Conservation (phyloP, 2,113 vertebrate species). For the Cyanoderma ruficeps region DNA sequence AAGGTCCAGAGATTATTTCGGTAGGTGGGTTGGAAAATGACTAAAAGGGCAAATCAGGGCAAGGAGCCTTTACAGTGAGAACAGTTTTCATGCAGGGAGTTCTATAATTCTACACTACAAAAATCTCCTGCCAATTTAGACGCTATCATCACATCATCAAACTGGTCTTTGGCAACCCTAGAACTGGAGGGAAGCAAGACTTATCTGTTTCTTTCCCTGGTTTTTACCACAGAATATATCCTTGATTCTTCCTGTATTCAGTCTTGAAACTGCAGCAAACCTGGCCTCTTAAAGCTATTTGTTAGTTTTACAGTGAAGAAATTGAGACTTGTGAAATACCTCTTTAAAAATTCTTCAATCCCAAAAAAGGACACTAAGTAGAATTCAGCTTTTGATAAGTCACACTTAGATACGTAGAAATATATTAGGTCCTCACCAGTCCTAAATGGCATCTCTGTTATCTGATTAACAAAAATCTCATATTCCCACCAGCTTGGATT, state of each 20-base stretch:
- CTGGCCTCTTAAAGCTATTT: background rate
- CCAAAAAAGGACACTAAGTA: background rate
- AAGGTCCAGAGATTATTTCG: background rate
- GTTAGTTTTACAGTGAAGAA: background rate
- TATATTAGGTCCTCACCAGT: background rate
- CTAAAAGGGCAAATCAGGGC: background rate
- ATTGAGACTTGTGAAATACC: background rate
- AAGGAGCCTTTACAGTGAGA: background rate
- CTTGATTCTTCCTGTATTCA: background rate
- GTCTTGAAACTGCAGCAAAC: background rate
- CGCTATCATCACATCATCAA: background rate
- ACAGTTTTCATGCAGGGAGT: background rate
- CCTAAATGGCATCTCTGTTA: background rate
- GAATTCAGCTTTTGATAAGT: background rate
- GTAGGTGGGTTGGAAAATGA: background rate
- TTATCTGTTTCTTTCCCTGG: background rate
- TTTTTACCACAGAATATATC: background rate
- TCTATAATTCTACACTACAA: background rate
- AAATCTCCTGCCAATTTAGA: background rate
- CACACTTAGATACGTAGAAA: background rate
- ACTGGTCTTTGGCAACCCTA: background rate
- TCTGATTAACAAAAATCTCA: background rate
- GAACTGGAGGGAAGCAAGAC: background rate
- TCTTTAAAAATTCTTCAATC: background rate
- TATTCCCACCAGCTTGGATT: background rate